Conservation (phyloP, 2,113 vertebrate genomes). For the Notarius lentiginosus region DNA sequence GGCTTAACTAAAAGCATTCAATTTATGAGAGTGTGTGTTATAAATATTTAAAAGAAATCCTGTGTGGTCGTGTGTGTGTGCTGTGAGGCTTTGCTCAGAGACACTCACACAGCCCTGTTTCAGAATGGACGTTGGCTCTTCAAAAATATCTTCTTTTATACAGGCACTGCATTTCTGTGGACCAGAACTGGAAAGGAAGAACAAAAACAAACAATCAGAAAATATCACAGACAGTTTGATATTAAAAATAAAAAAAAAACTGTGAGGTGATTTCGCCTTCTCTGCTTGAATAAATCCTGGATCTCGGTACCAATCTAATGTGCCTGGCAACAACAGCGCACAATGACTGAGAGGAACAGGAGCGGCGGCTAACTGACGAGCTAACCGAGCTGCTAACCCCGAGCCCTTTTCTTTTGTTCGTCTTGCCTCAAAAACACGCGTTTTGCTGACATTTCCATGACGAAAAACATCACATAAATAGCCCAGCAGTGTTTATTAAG, state of each 20-base stretch:
- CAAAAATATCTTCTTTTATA: conserved; percentile 91
- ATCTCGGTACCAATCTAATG: not conserved
- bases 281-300: not conserved
- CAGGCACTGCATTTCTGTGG: conserved; percentile 92
- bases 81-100: too few relatives aligned
- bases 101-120: conserved; percentile 86
- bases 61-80: too few relatives aligned
- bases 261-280: too few relatives aligned
- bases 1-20: too few relatives aligned
- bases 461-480: not conserved
- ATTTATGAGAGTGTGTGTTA: too few relatives aligned
- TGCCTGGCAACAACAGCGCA: conserved; percentile 29
- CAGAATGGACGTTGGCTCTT: conserved; percentile 88
- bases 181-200: conserved; percentile 74
- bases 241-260: too few relatives aligned
- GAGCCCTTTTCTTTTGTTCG: conserved; percentile 26
- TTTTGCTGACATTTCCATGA: not conserved
- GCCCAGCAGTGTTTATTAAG: conserved; percentile 1
- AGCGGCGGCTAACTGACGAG: too few relatives aligned
- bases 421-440: conserved; percentile 6
- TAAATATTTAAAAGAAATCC: too few relatives aligned
- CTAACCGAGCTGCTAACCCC: not conserved
- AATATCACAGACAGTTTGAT: too few relatives aligned
- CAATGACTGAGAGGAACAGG: not conserved
- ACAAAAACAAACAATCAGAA: not conserved